A percentile compares a stretch with the other conserved stretches of the same genome.
Evolutionary conservation across 2,797 vertebrate genomes (phyloP).

Genomic region (Zenarchopterus dispar): DNA sequence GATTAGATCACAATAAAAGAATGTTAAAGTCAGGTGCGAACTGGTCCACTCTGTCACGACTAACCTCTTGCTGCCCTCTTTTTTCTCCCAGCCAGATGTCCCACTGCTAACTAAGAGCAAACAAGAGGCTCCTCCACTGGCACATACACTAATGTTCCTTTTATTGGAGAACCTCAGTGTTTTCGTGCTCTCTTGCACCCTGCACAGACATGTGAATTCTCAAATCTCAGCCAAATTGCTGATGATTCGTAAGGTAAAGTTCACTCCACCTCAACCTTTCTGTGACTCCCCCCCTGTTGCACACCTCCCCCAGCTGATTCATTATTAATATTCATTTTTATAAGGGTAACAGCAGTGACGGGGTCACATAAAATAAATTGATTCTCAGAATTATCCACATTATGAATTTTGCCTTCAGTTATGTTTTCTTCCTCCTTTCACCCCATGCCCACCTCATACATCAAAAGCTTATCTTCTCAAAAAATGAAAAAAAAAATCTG

Average conservation of each 20-base stretch:
- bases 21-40: not conserved
- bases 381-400: conserved; percentile 51
- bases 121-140: no score
- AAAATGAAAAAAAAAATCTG: conserved; percentile 1
- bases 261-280: conserved; percentile 9
- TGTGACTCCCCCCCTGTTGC: conserved; percentile 6
- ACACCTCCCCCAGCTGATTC: conserved; percentile 28
- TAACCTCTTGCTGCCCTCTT: not conserved
- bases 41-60: not conserved
- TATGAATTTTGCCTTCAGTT: conserved; percentile 28
- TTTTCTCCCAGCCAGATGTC: not conserved
- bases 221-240: conserved; percentile 73
- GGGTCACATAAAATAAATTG: conserved; percentile 48
- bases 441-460: conserved; percentile 9
- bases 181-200: no score
- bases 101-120: no score
- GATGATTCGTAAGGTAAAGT: conserved; percentile 65
- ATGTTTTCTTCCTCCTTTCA: conserved; percentile 14
- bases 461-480: conserved; percentile 14
- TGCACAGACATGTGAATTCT: conserved; percentile 36
- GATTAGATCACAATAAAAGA: not conserved
- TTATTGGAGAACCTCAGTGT: no score
- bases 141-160: no score
- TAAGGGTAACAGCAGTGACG: conserved; percentile 19
- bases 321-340: conserved; percentile 54